Base-by-base conservation (phyloP, 2,888 invertebrate genomes). In the Lithophane socia region DNA sequence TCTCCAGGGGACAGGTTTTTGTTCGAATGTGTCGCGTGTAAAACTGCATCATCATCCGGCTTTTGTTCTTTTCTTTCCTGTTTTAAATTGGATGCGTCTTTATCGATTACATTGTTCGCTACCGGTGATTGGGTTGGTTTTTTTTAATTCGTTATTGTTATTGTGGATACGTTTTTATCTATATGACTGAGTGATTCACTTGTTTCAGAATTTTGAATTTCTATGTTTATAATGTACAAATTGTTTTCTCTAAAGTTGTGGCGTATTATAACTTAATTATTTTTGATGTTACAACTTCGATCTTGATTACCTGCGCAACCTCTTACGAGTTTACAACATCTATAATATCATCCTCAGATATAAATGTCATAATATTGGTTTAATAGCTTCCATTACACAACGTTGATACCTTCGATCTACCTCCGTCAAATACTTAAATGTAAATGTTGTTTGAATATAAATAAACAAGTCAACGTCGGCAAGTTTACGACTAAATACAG, bases 91-190 rank as follows among this genome's bases (percentile, higher is more conserved):
- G 88, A 93, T 92, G 91, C 92, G 92, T 92, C 91, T 94, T 92
- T 93, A 94, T 95, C 92, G 93, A 94, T 93, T 92, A 90, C 90
- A 92, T 92, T 93, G 92, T 93, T 89, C 87, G 93, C 93, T 94
- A 94, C 94, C 88, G 91, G 92, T 83, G 82, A 78, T 73, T 82
- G 88, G 75, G 83, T 86, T 89, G 86, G 87, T 90, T 74, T 78
- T 74, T 74, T 69, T 68, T 74, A 24, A 21, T 63, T 79, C n/a
- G 44, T 73, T 79, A 67, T 60, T 78, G 70, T 70, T 82, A 67
- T 72, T 77, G 47, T 65, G 64, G 56, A 77, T 75, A 63, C 66
- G n/a, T 44, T 73, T 73, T 82, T 61, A 54, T 75, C 61, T 75
- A 65, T 82, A 75, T 75, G 67, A 42, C 60, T 72, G 3, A 54